Evolutionary conservation across 1,140 invertebrate genomes (phyloP), one percentile per base, ranked within the genome.

Genomic region (Sitophilus oryzae): DNA sequence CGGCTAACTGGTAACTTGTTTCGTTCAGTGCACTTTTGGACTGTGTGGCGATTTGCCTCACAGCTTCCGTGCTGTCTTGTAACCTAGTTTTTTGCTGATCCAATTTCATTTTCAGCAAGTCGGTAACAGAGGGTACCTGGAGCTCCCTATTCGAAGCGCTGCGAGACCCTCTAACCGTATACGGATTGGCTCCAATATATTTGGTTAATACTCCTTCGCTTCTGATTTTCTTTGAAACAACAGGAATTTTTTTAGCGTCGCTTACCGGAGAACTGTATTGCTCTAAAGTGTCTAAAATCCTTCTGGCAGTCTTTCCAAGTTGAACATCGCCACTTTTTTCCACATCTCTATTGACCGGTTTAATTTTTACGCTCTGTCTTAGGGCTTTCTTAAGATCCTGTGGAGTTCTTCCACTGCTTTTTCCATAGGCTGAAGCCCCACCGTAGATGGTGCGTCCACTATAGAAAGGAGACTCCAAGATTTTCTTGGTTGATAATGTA

Each of bases 391-490:
- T 56, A 11, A 58, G 21, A 36, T 64, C 54, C 23, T 58, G 41
- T 3, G 47, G 34, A 5, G 43, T 58, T 67, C 21, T 73, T 61
- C 47, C 50, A 11, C 55, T 48, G 51, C 72, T 73, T 48, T 74
- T 76, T 20, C 77, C 77, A 48, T 83, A 79, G 1, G 82, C 79
- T 35, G 86, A 80, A 30, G 85, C 81, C 38, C 89, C 89, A 20
- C 90, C 89, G 72, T 85, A 93, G 37, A 79, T 82, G 2, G 85
- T 91, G 59, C 78, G 80, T n/a, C 88, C 88, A 58, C 76, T 76
- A 68, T 93, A 93, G 70, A 91, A 93, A 23, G 89, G 84, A 9
- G 89, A 85, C 42, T 75, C 76, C 34, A 78, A 61, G 38, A 74
- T 69, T 30, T 64, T 64, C 56, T 68, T 64, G 2, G 65, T 69